Evolutionary conservation across 1,140 invertebrate species (phyloP).

Genomic region (Anoplolepis gracilipes): DNA sequence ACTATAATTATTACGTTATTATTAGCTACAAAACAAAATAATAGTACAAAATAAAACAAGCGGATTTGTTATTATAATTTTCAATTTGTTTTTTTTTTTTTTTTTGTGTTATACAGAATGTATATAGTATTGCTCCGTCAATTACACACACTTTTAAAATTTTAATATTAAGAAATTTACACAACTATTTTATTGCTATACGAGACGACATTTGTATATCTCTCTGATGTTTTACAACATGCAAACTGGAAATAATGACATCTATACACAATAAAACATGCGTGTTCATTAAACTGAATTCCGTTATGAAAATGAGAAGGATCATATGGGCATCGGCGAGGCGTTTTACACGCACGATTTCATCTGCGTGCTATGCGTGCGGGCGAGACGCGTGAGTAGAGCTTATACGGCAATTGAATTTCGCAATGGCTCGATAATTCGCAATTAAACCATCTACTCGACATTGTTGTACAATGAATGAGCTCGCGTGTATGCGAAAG

Average conservation of each 20-base stretch:
- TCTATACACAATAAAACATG: slow-evolving; percentile 9
- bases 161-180: not conserved
- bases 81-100: not conserved
- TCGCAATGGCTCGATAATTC: slow-evolving; percentile 65
- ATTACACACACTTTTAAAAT: too few species aligned
- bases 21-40: not conserved
- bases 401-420: slow-evolving; percentile 64
- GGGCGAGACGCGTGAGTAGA: slow-evolving; percentile 50
- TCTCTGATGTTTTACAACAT: slow-evolving; percentile 6
- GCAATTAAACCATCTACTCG: slow-evolving; percentile 67
- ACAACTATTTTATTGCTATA: not conserved
- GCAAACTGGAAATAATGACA: slow-evolving; percentile 2
- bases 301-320: slow-evolving; percentile 39
- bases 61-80: not conserved
- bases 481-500: slow-evolving; percentile 39
- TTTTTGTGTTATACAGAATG: not conserved
- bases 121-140: not conserved
- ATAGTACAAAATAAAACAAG: not conserved
- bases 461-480: slow-evolving; percentile 56
- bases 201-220: not conserved
- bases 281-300: slow-evolving; percentile 44
- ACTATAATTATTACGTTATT: not conserved
- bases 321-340: slow-evolving; percentile 3
- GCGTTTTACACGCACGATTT: slow-evolving; percentile 46
- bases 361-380: slow-evolving; percentile 36